Evolutionary conservation across 1,140 invertebrate species (phyloP), one percentile per base, ranked within the genome.

Genomic region (Drosophila virilis): DNA sequence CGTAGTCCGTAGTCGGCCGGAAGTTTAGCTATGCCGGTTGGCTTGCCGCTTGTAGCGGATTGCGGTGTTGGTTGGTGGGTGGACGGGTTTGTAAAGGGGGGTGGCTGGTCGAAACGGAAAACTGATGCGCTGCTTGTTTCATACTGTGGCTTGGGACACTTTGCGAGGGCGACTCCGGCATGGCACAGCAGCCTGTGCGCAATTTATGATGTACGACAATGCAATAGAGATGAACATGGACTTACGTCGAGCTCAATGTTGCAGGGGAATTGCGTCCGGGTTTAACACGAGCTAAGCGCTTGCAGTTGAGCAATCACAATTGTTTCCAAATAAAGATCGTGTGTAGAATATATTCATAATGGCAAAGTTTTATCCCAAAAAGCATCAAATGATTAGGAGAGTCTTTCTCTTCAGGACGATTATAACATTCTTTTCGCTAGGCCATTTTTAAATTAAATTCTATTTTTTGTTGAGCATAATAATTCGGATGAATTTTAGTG

Each of bases 1-100:
- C 51, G 32, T 6, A 65, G 55, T 33, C 55, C 28, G 13, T 9
- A 37, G 66, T 58, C 71, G 77, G 72, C 84, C 83, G 83, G 83
- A 88, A 89, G 83, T 89, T 88, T 88, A 88, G 83, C 73, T 80
- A 62, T 68, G 84, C 50, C 74, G 80, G 68, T 54, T 64, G 71
- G 65, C 43, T 58, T 37, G 40, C 65, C 77, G 77, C 65, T 70
- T 79, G 78, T 68, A 66, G 55, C 69, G 78, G 59, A 75, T 66
- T 78, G 76, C 38, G 69, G 69, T 58, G 32, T 17, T 8, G 15
- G 6, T 45, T 42, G 65, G 6, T 17, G 38, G 12, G n/a, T 37
- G 9, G 4, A 7, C 3, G 6, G 22, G 17, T 12, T 12, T n/a
- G 12, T 45, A 28, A 40, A 45, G 13, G 15, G 22, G 17, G 43